Percentiles rank a stretch among this genome's conserved stretches.
Evolutionary conservation across 2,797 vertebrate species (phyloP).

Genomic region (Microchirus variegatus): DNA sequence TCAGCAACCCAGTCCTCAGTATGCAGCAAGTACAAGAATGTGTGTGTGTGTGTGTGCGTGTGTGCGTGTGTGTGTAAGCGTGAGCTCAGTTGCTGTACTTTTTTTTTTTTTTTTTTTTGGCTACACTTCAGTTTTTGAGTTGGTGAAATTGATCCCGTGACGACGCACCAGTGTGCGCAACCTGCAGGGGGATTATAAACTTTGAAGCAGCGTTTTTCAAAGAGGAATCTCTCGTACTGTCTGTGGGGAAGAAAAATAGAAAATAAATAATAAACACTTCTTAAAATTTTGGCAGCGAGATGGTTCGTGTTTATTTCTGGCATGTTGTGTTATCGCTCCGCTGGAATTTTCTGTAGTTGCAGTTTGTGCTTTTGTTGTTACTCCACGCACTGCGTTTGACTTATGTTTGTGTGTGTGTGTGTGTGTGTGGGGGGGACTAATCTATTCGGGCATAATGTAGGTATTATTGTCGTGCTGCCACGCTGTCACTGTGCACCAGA

Average conservation of each 20-base stretch:
- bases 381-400: conserved; percentile 2
- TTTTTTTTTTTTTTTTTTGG: not conserved
- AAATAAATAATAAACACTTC: no score
- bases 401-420: no score
- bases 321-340: conserved; percentile 5
- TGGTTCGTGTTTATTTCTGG: no score
- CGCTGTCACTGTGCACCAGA: conserved; percentile 31
- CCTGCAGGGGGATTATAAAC: conserved; percentile 39
- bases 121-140: conserved; percentile 28
- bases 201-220: conserved; percentile 35
- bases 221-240: conserved; percentile 31
- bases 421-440: conserved; percentile 19
- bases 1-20: conserved; percentile 23
- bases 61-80: not conserved
- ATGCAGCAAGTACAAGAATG: no score
- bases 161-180: conserved; percentile 23
- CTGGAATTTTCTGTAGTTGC: conserved; percentile 3
- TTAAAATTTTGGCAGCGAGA: no score
- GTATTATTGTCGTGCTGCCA: conserved; percentile 26
- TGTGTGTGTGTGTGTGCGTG: no score
- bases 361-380: not conserved
- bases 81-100: not conserved
- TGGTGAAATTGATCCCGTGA: conserved; percentile 37
- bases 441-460: conserved; percentile 17
- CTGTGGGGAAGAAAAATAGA: not conserved